Evolutionary conservation across 2,113 vertebrate genomes (phyloP), one percentile per base, ranked within the genome.

Genomic region (Toxotes jaculatrix): DNA sequence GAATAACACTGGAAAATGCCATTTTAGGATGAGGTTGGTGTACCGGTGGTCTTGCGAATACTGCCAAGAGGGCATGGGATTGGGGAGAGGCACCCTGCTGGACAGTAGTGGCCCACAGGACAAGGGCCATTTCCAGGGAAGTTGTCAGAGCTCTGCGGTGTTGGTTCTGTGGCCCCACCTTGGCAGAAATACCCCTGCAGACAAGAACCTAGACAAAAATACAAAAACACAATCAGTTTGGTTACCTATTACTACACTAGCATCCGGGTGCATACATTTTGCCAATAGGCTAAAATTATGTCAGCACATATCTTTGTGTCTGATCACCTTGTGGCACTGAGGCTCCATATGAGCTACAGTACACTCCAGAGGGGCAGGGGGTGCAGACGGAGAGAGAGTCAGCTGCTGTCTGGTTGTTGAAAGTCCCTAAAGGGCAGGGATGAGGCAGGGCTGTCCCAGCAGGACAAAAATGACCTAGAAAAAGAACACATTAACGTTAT

Each of bases 101-200:
- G 96, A 51, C 97, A 99, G 68, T 95, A 98, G 91, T 98, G 96
- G 1, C 97, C 97, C 0, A 0, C 13, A 0, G 96, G 96, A 55
- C 97, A 99, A 27, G 92, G 96, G 0, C 97, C 97, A 12, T 95
- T 98, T 53, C 88, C 86, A 0, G 93, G 92, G 56, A 93, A 95
- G 0, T 0, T 16, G 0, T 91, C 23, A 0, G 88, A 94, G 74
- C 83, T 92, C 21, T 62, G 85, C 0, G 97, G 97, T 27, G 94
- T 86, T 16, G 95, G 92, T 53, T 92, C 92, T 0, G 79, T 66
- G 27, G 97, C 96, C 10, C 96, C 97, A 70, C 95, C 95, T n/a
- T 95, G 91, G 14, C 97, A 99, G 88, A 96, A 97, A 93, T 94
- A 96, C 8, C 97, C 97, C 23, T 96, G 89, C 13, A 94, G 93